Evolutionary conservation across 2,888 invertebrate genomes (phyloP), one percentile per base, ranked within the genome.

Genomic region (Serrognathus titanus): DNA sequence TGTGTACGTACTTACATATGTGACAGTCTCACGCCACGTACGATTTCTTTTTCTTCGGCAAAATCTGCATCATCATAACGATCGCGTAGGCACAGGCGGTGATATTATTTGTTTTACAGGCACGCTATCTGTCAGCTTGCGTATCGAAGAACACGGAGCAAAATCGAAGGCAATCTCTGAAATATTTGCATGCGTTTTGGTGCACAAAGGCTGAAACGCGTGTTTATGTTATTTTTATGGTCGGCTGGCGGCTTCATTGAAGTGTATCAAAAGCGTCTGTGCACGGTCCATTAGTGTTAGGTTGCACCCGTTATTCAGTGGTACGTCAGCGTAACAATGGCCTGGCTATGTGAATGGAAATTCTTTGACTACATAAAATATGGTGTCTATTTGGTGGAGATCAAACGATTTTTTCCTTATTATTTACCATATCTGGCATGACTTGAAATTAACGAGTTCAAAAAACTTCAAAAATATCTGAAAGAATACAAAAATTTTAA

Each of bases 11-110:
- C 20, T 13, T 52, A 52, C 52, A 37, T 46, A 52, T 52, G 52
- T 52, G 52, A 52, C 52, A 52, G 31, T 52, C 52, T 36, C 52
- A 52, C 52, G 52, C 52, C 36, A 52, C 43, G 52, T 16, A 45
- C 41, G 24, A 31, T 52, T 43, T 43, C 36, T 36, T 45, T 45
- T 52, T 9, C 31, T 20, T 13, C 9, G 51, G 43, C 16, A 39
- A 40, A 31, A 20, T 41, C 40, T 51, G 40, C 40, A 20, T 12
- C 43, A 43, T 36, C 52, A 31, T 52, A 52, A 41, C 43, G 52
- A 52, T 52, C 43, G 45, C 43, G 41, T 51, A 51, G 52, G 41
- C 43, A 36, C 37, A 13, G 41, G 8, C 36, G 43, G 52, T 52
- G 52, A 52, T 52, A 52, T 31, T 31, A 31, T 52, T 52, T 43